A percentile compares a stretch with the other conserved stretches of the same genome.
These are phyloP conservation scores for Sylvilagus bachmani DNA, from an alignment of 2,113 vertebrate genomes.

Conservation along the genomic window DNA sequence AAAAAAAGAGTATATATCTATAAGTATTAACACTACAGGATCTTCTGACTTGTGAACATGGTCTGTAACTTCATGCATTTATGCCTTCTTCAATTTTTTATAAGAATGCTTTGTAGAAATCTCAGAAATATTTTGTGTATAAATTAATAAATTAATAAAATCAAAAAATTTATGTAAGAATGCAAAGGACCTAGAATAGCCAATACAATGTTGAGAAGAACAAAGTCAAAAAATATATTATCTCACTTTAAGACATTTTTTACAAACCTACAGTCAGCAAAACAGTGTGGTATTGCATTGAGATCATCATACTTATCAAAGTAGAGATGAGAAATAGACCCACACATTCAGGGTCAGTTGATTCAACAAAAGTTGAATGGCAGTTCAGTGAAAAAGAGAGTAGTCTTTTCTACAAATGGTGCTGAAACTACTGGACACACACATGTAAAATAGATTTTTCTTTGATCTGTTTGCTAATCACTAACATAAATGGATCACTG, in stretches of 20 bases:
- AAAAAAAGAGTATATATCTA: no score
- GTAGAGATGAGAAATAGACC: background rate
- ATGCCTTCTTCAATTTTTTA: background rate
- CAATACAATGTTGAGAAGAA: background rate
- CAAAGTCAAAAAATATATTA: background rate
- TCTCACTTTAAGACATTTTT: background rate
- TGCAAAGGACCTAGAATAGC: background rate
- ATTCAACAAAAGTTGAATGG: background rate
- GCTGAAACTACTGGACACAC: background rate
- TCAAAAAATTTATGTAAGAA: background rate
- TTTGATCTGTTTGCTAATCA: background rate
- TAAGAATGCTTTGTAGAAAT: background rate
- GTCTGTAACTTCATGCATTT: background rate
- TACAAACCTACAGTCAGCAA: background rate
- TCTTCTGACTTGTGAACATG: background rate
- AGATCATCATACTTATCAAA: background rate
- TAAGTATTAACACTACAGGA: background rate
- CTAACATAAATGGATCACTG: background rate
- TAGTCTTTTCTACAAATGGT: background rate
- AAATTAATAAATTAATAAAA: background rate
- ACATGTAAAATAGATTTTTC: background rate
- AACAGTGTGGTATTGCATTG: background rate
- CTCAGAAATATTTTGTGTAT: background rate
- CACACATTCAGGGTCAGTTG: background rate
- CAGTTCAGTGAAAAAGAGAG: background rate